These are phyloP conservation scores for Drosophila mojavensis DNA, from an alignment of 1,140 invertebrate genomes.

Conservation along the genomic window DNA sequence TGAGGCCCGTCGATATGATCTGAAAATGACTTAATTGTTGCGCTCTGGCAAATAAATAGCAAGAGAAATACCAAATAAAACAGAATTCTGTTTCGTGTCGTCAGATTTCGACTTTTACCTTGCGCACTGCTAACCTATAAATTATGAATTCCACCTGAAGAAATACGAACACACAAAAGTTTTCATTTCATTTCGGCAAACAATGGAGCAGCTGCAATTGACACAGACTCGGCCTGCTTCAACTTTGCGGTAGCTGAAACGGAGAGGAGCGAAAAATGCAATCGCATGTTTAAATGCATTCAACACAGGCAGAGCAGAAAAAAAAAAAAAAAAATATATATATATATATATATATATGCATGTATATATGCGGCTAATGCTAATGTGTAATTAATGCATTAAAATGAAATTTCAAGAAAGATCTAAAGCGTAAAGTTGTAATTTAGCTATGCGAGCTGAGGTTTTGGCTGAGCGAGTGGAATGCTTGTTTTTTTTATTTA, in stretches of 20 bases:
- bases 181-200: slow-evolving; percentile 54
- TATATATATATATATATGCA: too few species aligned
- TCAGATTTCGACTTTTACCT: slow-evolving; percentile 35
- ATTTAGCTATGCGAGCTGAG: slow-evolving; percentile 11
- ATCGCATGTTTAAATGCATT: slow-evolving; percentile 60
- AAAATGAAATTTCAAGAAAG: slow-evolving; percentile 56
- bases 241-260: too few species aligned
- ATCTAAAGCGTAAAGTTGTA: slow-evolving; percentile 46
- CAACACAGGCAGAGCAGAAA: slow-evolving; percentile 11
- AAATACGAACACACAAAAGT: slow-evolving; percentile 50
- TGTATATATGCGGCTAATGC: slow-evolving; percentile 46
- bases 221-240: slow-evolving; percentile 45
- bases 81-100: slow-evolving; percentile 58
- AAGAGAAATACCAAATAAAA: slow-evolving; percentile 33
- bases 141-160: slow-evolving; percentile 67
- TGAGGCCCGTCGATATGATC: slow-evolving; percentile 44
- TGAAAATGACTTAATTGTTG: slow-evolving; percentile 55
- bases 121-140: slow-evolving; percentile 70
- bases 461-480: slow-evolving; percentile 23
- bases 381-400: slow-evolving; percentile 74
- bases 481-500: neutral
- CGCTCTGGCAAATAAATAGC: slow-evolving; percentile 2
- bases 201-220: slow-evolving; percentile 64
- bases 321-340: neutral
- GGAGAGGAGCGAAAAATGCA: slow-evolving; percentile 21